Evolutionary conservation across 2,888 invertebrate genomes (phyloP).

Genomic region (Melinaea marsaeus): DNA sequence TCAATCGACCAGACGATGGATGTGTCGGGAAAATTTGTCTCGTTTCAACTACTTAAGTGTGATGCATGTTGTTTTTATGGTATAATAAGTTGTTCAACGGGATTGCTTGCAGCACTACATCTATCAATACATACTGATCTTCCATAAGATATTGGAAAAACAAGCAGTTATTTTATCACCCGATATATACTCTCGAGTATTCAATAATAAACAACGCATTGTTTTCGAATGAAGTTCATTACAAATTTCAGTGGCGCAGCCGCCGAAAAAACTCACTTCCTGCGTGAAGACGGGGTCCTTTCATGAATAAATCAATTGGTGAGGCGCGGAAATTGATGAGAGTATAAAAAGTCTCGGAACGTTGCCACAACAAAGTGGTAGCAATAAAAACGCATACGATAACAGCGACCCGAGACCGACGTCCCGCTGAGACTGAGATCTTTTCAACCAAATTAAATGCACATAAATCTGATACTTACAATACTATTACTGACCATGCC

Average conservation of each 20-base stretch:
- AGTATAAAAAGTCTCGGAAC: conserved; percentile 67
- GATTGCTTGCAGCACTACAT: conserved; percentile 15
- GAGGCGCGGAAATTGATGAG: conserved; percentile 77
- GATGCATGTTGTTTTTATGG: not conserved
- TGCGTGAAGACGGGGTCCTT: conserved; percentile 67
- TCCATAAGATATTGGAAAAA: conserved; percentile 13
- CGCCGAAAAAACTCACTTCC: conserved; percentile 72
- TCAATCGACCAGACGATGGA: no score
- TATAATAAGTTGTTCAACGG: not conserved
- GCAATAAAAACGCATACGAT: conserved; percentile 68
- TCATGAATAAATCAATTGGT: conserved; percentile 76
- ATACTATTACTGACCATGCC: conserved; percentile 32
- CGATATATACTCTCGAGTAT: conserved; percentile 37
- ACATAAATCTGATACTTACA: conserved; percentile 58
- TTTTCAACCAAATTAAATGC: conserved; percentile 67
- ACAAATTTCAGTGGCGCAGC: conserved; percentile 68
- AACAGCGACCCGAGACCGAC: conserved; percentile 42
- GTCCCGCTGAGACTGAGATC: conserved; percentile 51
- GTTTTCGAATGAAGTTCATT: conserved; percentile 73
- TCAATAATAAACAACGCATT: conserved; percentile 69
- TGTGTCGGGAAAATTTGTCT: no score
- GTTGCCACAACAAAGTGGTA: conserved; percentile 71
- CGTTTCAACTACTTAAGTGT: no score
- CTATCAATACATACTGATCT: conserved; percentile 7
- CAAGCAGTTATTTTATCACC: conserved; percentile 34